Percentiles rank a stretch among this genome's conserved stretches.
Conservation (phyloP, 2,797 vertebrate genomes). For the Dendrocincla fuliginosa region DNA sequence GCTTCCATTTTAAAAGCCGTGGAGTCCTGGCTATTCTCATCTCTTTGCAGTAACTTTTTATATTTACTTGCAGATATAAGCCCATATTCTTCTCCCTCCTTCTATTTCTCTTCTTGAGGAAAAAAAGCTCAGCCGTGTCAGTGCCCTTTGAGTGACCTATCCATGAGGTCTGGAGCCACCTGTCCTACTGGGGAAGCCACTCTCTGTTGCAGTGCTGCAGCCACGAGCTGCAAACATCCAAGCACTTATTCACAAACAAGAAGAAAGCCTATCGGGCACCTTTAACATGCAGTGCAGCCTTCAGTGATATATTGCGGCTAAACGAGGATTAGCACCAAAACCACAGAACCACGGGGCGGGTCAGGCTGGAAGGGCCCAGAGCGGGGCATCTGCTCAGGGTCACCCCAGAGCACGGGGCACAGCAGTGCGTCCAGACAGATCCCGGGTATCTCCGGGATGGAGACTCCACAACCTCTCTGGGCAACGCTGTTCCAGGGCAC, state of each 20-base stretch:
- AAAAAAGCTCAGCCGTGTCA: accelerated
- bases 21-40: neutral
- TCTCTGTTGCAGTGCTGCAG: too few species aligned
- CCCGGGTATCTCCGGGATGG: accelerated
- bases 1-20: neutral
- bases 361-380: neutral
- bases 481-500: too few species aligned
- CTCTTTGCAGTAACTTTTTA: neutral
- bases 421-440: neutral
- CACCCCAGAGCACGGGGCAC: neutral
- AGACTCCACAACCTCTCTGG: neutral
- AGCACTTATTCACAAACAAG: neutral
- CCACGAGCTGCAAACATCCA: accelerated
- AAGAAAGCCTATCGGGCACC: accelerated
- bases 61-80: neutral
- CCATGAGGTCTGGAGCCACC: neutral
- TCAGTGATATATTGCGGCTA: accelerated
- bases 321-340: neutral
- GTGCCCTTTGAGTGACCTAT: neutral
- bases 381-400: neutral
- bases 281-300: accelerated
- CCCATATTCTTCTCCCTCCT: neutral
- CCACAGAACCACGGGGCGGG: neutral
- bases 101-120: accelerated
- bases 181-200: accelerated